These are phyloP conservation scores for Leptobrachium leishanense DNA, from an alignment of 2,113 vertebrate genomes.

Conservation along the genomic window DNA sequence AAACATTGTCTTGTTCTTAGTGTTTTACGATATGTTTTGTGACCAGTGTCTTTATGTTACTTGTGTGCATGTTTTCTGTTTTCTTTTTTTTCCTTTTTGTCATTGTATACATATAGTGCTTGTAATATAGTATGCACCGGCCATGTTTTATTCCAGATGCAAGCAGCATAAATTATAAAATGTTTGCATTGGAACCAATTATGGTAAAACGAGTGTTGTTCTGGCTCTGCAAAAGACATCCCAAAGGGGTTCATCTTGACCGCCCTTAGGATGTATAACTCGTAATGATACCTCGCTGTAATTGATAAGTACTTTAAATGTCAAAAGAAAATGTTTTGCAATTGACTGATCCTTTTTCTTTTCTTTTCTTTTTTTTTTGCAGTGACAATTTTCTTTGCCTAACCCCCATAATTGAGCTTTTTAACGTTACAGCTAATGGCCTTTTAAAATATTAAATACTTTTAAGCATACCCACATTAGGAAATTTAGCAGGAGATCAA, in stretches of 20 bases:
- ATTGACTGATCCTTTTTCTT: too few species aligned
- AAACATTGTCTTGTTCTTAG: too few species aligned
- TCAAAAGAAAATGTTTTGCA: not conserved
- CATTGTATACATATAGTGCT: too few species aligned
- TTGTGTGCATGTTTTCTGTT: too few species aligned
- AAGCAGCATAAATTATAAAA: not conserved
- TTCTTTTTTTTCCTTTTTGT: too few species aligned
- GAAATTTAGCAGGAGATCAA: conserved; percentile 44
- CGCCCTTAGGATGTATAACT: conserved; percentile 5
- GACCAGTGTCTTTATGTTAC: too few species aligned
- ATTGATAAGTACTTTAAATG: conserved; percentile 12
- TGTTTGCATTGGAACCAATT: not conserved
- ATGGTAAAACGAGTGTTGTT: not conserved
- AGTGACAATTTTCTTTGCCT: conserved; percentile 1
- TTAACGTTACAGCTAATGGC: conserved; percentile 63
- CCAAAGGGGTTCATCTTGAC: not conserved
- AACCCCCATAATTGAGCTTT: conserved; percentile 52
- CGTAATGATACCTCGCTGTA: not conserved
- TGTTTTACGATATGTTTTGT: too few species aligned
- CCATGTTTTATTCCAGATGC: not conserved
- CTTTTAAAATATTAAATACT: conserved; percentile 65
- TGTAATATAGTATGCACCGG: too few species aligned
- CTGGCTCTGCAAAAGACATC: not conserved
- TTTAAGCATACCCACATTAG: conserved; percentile 59
- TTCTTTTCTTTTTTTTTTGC: too few species aligned